These are phyloP conservation scores for Brachionus calyciflorus DNA, from an alignment of 1,140 invertebrate species.

Conservation along the genomic window DNA sequence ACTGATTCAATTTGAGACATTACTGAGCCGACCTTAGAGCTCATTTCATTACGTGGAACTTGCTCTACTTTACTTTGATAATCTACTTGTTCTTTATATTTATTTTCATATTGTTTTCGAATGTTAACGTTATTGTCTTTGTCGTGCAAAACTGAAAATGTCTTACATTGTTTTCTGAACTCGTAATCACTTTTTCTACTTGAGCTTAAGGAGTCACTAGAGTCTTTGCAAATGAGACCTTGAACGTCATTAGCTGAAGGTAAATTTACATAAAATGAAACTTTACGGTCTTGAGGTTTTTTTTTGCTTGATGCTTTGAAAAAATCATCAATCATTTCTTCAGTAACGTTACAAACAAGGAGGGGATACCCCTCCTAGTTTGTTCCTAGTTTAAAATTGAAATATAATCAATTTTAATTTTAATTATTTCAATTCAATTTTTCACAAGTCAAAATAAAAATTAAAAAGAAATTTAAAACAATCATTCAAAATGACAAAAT, in stretches of 20 bases:
- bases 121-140: neutral
- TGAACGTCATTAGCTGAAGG: neutral
- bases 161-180: neutral
- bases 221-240: neutral
- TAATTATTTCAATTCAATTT: too few species aligned
- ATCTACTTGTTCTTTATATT: neutral
- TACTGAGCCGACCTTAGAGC: slow-evolving; percentile 33
- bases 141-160: neutral
- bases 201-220: neutral
- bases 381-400: too few species aligned
- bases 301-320: neutral
- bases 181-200: neutral
- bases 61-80: neutral
- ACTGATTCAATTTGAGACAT: slow-evolving; percentile 45
- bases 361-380: too few species aligned
- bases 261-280: neutral
- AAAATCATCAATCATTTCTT: slow-evolving; percentile 45
- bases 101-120: neutral
- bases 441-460: too few species aligned
- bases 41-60: neutral
- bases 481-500: too few species aligned
- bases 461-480: too few species aligned
- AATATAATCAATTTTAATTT: too few species aligned
- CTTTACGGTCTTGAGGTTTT: slow-evolving; percentile 1
- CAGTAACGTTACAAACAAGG: slow-evolving; percentile 16